Conservation (phyloP, 2,888 invertebrate genomes). For the Rhagonycha fulva region DNA sequence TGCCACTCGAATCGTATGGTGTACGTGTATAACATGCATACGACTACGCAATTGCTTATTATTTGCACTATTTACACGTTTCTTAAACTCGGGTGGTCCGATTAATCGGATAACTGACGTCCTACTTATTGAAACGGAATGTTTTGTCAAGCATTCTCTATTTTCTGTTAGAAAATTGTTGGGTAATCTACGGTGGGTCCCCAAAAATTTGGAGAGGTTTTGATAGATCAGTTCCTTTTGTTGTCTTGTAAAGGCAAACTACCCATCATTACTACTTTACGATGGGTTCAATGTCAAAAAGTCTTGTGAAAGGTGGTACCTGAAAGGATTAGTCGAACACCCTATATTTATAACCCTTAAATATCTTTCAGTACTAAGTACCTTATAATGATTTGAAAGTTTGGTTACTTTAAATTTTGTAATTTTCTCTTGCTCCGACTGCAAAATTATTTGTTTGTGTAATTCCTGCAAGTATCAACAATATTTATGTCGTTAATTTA, state of each 20-base stretch:
- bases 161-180: too few species aligned
- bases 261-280: neutral
- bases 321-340: neutral
- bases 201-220: neutral
- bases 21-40: too few species aligned
- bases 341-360: neutral
- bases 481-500: neutral
- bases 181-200: neutral
- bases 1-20: too few species aligned
- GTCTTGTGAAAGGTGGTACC: neutral
- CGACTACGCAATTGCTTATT: too few species aligned
- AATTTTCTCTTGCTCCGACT: neutral
- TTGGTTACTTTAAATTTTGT: neutral
- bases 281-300: neutral
- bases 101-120: too few species aligned
- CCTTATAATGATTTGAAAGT: neutral
- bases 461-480: neutral
- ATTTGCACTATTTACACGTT: too few species aligned
- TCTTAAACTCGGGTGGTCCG: too few species aligned
- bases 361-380: neutral
- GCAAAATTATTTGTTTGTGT: neutral
- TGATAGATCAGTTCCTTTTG: neutral
- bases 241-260: neutral
- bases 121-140: too few species aligned
- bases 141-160: too few species aligned